phyloP scores from a whole-genome alignment of 1,140 invertebrate species.

The Andricus grossulariae region DNA sequence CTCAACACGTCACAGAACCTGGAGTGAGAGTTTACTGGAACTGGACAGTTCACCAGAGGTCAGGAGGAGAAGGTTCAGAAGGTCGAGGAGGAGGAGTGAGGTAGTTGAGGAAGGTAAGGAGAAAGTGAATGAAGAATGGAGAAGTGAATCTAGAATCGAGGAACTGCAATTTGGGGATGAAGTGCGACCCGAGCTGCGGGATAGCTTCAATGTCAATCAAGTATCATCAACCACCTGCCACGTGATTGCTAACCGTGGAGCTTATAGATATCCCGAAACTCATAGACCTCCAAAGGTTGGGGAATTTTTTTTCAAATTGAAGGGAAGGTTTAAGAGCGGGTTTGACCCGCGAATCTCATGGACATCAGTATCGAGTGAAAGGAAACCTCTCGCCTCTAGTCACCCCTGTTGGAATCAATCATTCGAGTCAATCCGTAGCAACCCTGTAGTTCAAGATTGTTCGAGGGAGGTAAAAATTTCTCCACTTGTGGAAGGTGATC shows the following conservation, averaged over 20 bases:
- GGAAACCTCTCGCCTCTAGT: constrained; percentile 13
- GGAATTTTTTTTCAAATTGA: not conserved
- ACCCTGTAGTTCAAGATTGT: not conserved
- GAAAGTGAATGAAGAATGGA: not conserved
- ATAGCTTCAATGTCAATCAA: not conserved
- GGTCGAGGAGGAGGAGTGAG: not conserved
- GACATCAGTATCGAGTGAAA: not conserved
- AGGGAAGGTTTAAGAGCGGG: not conserved
- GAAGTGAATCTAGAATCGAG: not conserved
- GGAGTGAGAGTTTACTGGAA: not conserved
- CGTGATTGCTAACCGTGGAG: constrained; percentile 14
- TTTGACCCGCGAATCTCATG: constrained; percentile 5
- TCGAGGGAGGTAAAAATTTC: not conserved
- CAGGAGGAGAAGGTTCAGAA: not conserved
- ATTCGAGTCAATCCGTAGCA: not conserved
- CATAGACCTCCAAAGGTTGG: not conserved
- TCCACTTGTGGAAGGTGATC: not conserved
- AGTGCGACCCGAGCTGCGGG: constrained; percentile 1
- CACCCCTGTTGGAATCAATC: not conserved
- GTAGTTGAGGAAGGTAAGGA: not conserved
- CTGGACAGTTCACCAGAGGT: constrained; percentile 4
- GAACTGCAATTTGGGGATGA: not conserved
- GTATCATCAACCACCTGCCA: constrained; percentile 15
- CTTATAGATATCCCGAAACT: not conserved
- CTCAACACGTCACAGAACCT: not conserved